Evolutionary conservation across 2,113 vertebrate genomes (phyloP).

Genomic region (Mustela lutreola): DNA sequence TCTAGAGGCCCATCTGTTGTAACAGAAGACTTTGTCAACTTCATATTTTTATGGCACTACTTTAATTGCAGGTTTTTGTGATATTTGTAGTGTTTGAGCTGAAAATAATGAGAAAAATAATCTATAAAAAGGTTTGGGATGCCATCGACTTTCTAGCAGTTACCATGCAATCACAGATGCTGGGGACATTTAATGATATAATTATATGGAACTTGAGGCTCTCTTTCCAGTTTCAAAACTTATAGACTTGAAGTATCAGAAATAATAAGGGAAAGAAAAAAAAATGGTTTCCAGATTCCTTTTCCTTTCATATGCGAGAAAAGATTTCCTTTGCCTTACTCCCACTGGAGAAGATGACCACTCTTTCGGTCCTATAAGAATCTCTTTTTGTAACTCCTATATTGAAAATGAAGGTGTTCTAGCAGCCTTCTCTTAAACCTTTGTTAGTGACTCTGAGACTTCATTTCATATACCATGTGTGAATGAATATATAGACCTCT

Average conservation of each 20-base stretch:
- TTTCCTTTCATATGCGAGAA: background rate
- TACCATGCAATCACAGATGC: constrained; percentile 71
- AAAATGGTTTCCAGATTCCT: background rate
- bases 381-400: background rate
- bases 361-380: background rate
- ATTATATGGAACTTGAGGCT: constrained; percentile 72
- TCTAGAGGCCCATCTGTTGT: constrained; percentile 79
- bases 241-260: constrained; percentile 51
- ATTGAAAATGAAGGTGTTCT: background rate
- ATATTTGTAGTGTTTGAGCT: constrained; percentile 75
- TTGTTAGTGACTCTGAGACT: background rate
- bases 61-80: constrained; percentile 85
- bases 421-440: background rate
- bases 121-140: constrained; percentile 83
- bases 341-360: background rate
- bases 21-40: constrained; percentile 84
- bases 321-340: constrained; percentile 37
- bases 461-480: background rate
- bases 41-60: constrained; percentile 86
- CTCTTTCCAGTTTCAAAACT: constrained; percentile 66
- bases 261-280: constrained; percentile 50
- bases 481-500: background rate
- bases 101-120: constrained; percentile 83
- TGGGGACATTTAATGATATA: constrained; percentile 5
- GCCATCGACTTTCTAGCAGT: constrained; percentile 63